Base-by-base conservation (phyloP, 2,888 invertebrate genomes). In the Desoria tigrina region DNA sequence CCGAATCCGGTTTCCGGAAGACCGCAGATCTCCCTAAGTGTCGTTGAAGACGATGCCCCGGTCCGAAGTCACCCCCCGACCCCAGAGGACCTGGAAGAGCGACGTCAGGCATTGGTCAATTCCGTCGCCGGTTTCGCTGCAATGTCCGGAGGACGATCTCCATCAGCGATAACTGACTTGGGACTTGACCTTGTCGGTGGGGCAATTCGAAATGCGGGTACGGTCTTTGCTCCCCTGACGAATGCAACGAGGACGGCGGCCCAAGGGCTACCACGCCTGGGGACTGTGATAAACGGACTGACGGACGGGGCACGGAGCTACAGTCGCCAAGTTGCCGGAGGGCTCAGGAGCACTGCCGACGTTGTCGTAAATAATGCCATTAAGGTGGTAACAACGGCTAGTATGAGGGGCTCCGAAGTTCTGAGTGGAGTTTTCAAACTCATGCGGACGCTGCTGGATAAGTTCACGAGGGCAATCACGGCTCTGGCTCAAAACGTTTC, bases 171-270 rank as follows among this genome's bases (percentile, higher is more conserved):
- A 6, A 23, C 23, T 27, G 26, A 51, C 21, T 6, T 51, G 3
- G 51, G 51, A 6, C 27, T 51, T 11, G 51, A 51, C 26, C 4
- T 51, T 51, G 23, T 51, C 21, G 51, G 51, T 7, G 26, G 26
- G 14, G 24, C 23, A 18, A 6, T 51, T 9, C 7, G 16, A 16
- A 51, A 51, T 51, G 4, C 51, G 6, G 26, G 51, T 4, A 27
- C 7, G 4, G 16, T 51, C 16, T 51, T 51, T 24, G 51, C 21
- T 6, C 51, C 51, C 23, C 16, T 51, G 26, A 51, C 23, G 21
- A 51, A 51, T 51, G 51, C 51, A 16, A 51, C 51, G 23, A 51
- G 51, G 21, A 23, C 7, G 51, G 51, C 51, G 51, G 21, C 51
- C 14, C 4, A 51, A 24, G 27, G 27, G 16, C 21, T 23, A 18